A percentile compares a stretch with the other conserved stretches of the same genome.
These are phyloP conservation scores for Tuta absoluta DNA, from an alignment of 2,888 invertebrate genomes.

Conservation along the genomic window DNA sequence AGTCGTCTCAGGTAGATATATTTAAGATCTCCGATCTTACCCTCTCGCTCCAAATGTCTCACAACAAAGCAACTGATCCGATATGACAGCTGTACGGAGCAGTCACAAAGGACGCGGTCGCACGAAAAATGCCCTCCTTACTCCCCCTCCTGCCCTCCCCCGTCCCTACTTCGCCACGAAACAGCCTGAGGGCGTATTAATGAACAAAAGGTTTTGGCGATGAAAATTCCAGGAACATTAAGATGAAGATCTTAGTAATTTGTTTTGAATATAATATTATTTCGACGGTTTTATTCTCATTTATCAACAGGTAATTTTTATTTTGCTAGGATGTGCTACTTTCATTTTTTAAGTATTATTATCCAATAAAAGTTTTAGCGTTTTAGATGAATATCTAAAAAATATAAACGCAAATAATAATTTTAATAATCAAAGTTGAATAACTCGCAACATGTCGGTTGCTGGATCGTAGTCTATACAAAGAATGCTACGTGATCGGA, in stretches of 20 bases:
- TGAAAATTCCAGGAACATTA: background rate
- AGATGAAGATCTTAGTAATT: constrained; percentile 2
- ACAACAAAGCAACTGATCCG: constrained; percentile 4
- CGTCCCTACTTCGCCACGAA: background rate
- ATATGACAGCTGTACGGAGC: constrained; percentile 8
- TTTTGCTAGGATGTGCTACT: no score
- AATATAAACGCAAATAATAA: no score
- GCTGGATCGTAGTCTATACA: no score
- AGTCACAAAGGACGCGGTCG: constrained; percentile 10
- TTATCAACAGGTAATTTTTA: background rate
- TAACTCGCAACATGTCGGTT: no score
- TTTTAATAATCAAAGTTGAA: no score
- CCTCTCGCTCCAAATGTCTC: background rate
- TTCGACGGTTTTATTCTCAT: no score
- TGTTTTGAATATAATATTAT: no score
- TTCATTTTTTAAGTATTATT: no score
- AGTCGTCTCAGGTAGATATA: background rate
- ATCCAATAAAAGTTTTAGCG: no score
- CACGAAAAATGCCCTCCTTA: background rate
- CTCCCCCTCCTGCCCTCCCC: background rate
- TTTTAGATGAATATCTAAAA: no score
- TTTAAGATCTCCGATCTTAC: constrained; percentile 4
- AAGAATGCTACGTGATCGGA: no score
- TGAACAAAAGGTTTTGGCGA: constrained; percentile 10
- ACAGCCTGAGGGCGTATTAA: background rate